Conservation (phyloP, 1,140 invertebrate genomes). For the Glomeris maerens region DNA sequence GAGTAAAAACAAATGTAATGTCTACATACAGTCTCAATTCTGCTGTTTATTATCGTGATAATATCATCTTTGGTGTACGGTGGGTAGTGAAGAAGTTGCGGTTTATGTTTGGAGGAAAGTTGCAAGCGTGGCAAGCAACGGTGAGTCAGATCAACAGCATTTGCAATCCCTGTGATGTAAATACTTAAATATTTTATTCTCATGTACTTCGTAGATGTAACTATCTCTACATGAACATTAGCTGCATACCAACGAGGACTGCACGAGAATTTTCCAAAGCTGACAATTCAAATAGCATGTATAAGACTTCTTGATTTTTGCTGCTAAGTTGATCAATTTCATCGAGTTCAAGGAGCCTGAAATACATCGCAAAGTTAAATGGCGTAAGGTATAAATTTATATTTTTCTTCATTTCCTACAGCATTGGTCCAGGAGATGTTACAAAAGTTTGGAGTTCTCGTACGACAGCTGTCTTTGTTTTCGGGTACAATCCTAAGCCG, state of each 20-base stretch:
- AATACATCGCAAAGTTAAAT: too few species aligned
- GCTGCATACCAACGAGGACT: constrained; percentile 78
- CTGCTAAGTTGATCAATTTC: constrained; percentile 87
- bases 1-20: constrained; percentile 3
- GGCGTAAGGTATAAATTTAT: too few species aligned
- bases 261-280: constrained; percentile 49
- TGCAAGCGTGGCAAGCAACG: constrained; percentile 71
- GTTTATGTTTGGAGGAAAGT: constrained; percentile 37
- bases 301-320: constrained; percentile 72
- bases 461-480: too few species aligned
- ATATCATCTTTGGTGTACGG: constrained; percentile 86
- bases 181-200: too few species aligned
- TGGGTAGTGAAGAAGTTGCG: constrained; percentile 67
- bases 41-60: constrained; percentile 62
- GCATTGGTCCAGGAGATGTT: too few species aligned
- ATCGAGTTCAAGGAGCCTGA: constrained; percentile 74
- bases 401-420: too few species aligned
- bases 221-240: too few species aligned
- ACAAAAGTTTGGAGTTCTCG: too few species aligned
- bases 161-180: too few species aligned
- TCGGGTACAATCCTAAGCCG: too few species aligned
- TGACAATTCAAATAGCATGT: constrained; percentile 89
- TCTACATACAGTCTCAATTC: constrained; percentile 8
- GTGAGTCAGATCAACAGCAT: constrained; percentile 89
- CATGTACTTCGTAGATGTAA: too few species aligned